These are phyloP conservation scores for Mythimna vitellina DNA, from an alignment of 2,888 invertebrate genomes.

Conservation along the genomic window DNA sequence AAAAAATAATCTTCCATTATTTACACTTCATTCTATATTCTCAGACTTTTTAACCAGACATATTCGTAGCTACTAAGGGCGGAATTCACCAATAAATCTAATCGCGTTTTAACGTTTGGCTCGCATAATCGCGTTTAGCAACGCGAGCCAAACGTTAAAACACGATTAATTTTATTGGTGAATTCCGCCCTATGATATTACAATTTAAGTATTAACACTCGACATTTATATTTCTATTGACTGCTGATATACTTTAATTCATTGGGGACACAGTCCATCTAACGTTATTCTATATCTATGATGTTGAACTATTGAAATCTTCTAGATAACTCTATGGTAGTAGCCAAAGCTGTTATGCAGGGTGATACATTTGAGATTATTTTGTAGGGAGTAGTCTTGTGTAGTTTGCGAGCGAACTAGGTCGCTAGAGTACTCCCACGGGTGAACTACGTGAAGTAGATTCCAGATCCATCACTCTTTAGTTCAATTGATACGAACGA, in stretches of 20 bases:
- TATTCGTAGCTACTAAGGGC: slow-evolving; percentile 44
- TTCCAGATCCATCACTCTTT: too few species aligned
- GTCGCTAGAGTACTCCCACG: too few species aligned
- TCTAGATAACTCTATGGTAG: slow-evolving; percentile 25
- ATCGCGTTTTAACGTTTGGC: too few species aligned
- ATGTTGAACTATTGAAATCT: slow-evolving; percentile 41
- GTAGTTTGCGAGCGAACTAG: too few species aligned
- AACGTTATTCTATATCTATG: slow-evolving; percentile 33
- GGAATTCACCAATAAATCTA: too few species aligned
- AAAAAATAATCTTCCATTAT: slow-evolving; percentile 1
- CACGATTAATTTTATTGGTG: too few species aligned
- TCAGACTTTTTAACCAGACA: slow-evolving; percentile 27
- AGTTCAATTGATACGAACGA: too few species aligned
- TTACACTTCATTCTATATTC: slow-evolving; percentile 1
- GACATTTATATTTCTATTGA: slow-evolving; percentile 34
- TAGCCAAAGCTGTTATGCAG: slow-evolving; percentile 6
- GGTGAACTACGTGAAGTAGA: too few species aligned
- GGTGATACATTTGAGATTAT: slow-evolving; percentile 11
- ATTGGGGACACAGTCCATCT: slow-evolving; percentile 40
- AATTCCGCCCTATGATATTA: too few species aligned
- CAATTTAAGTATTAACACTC: slow-evolving; percentile 34
- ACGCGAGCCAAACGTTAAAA: too few species aligned
- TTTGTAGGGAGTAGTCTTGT: background rate
- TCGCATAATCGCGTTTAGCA: too few species aligned
- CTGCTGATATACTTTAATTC: slow-evolving; percentile 12